phyloP scores from a whole-genome alignment of 1,140 invertebrate genomes.

The Lepidurus packardi region DNA sequence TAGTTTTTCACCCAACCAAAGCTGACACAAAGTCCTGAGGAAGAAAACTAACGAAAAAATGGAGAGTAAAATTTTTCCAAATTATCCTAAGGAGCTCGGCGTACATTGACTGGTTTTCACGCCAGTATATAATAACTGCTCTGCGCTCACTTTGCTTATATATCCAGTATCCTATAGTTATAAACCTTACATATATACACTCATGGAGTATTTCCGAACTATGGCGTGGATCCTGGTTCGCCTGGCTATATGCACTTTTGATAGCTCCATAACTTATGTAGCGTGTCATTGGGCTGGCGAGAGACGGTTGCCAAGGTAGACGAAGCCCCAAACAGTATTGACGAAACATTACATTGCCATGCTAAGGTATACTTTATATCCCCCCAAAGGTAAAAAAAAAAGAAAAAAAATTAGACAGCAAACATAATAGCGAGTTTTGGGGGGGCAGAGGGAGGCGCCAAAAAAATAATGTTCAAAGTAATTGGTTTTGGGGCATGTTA shows the following conservation, averaged over 20 bases:
- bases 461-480: neutral
- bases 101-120: neutral
- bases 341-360: conserved; percentile 9
- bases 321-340: neutral
- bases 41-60: neutral
- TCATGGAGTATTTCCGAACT: neutral
- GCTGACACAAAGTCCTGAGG: neutral
- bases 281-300: conserved; percentile 10
- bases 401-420: neutral
- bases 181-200: neutral
- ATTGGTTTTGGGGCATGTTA: neutral
- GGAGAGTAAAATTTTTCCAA: neutral
- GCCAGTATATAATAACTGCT: neutral
- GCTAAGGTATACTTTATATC: conserved; percentile 8
- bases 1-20: neutral
- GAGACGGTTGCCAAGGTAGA: conserved; percentile 18
- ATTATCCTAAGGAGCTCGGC: neutral
- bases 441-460: neutral
- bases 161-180: neutral
- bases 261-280: conserved; percentile 19
- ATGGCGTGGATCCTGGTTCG: conserved; percentile 12
- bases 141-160: neutral
- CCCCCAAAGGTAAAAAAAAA: neutral
- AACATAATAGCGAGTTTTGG: neutral
- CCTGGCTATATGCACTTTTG: conserved; percentile 7